Percentiles rank a stretch among this genome's conserved stretches.
These are phyloP conservation scores for Hypomecis atomaria DNA, from an alignment of 2,888 invertebrate genomes.

Conservation along the genomic window DNA sequence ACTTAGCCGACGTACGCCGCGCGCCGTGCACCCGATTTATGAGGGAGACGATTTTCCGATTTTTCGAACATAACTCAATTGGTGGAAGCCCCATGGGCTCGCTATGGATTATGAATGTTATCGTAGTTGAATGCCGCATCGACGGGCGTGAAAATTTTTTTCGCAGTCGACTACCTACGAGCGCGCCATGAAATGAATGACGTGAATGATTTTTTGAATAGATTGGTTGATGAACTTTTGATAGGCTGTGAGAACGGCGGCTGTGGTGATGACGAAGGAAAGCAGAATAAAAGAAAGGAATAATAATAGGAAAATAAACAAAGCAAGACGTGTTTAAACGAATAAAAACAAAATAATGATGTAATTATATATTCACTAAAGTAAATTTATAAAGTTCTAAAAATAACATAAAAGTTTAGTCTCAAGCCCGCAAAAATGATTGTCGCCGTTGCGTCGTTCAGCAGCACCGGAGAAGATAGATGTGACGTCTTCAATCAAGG, in stretches of 20 bases:
- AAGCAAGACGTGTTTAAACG: neutral
- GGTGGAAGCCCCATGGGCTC: slow-evolving; percentile 60
- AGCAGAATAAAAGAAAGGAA: neutral
- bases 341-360: slow-evolving; percentile 1
- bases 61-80: slow-evolving; percentile 64
- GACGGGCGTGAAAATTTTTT: slow-evolving; percentile 49
- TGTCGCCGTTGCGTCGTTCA: neutral
- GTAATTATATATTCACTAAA: neutral
- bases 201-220: slow-evolving; percentile 32
- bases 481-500: neutral
- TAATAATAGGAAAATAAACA: neutral
- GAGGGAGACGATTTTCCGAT: slow-evolving; percentile 63
- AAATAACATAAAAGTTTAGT: neutral
- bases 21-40: slow-evolving; percentile 55
- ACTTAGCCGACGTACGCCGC: slow-evolving; percentile 48
- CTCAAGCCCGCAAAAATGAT: neutral
- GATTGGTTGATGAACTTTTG: slow-evolving; percentile 11
- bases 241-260: neutral
- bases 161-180: slow-evolving; percentile 31
- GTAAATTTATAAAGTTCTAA: neutral
- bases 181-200: slow-evolving; percentile 14
- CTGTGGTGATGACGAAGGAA: neutral
- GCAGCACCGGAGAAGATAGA: neutral
- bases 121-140: slow-evolving; percentile 56
- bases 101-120: slow-evolving; percentile 69